Conservation (phyloP, 2,888 invertebrate species). For the Ophion obscuratus region DNA sequence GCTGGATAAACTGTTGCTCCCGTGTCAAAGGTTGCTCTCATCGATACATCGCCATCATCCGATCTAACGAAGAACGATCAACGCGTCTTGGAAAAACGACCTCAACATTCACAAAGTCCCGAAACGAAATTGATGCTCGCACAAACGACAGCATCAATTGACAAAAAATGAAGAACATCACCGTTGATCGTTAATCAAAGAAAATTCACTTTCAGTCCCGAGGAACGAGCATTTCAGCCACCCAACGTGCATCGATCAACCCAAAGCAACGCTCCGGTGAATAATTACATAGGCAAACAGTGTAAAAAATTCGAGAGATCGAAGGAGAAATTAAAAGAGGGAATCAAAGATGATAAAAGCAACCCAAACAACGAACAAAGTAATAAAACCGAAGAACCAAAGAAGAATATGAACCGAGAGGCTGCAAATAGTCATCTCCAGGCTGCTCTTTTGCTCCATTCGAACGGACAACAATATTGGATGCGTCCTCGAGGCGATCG, state of each 20-base stretch:
- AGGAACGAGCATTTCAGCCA: too few relatives aligned
- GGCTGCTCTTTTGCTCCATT: slow-evolving; percentile 5
- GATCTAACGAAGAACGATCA: too few relatives aligned
- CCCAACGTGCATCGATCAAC: not conserved
- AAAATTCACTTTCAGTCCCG: too few relatives aligned
- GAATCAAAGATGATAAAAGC: slow-evolving; percentile 44
- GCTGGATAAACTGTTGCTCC: not conserved
- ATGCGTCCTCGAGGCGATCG: slow-evolving; percentile 12
- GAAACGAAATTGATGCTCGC: too few relatives aligned
- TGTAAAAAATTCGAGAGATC: too few relatives aligned
- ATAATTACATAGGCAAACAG: not conserved
- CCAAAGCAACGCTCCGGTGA: not conserved
- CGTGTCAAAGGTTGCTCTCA: not conserved
- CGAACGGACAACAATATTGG: slow-evolving; percentile 36
- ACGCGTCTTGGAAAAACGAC: too few relatives aligned
- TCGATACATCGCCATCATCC: too few relatives aligned
- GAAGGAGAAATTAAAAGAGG: slow-evolving; percentile 13
- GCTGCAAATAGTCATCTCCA: slow-evolving; percentile 30
- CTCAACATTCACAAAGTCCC: too few relatives aligned
- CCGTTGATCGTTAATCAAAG: too few relatives aligned
- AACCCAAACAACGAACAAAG: slow-evolving; percentile 68
- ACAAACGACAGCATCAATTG: too few relatives aligned
- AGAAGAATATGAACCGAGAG: slow-evolving; percentile 9
- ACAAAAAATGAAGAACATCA: too few relatives aligned
- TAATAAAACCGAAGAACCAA: slow-evolving; percentile 60